A percentile compares a stretch with the other conserved stretches of the same genome.
Conservation (phyloP, 2,888 invertebrate genomes). For the Incurvaria masculella region DNA sequence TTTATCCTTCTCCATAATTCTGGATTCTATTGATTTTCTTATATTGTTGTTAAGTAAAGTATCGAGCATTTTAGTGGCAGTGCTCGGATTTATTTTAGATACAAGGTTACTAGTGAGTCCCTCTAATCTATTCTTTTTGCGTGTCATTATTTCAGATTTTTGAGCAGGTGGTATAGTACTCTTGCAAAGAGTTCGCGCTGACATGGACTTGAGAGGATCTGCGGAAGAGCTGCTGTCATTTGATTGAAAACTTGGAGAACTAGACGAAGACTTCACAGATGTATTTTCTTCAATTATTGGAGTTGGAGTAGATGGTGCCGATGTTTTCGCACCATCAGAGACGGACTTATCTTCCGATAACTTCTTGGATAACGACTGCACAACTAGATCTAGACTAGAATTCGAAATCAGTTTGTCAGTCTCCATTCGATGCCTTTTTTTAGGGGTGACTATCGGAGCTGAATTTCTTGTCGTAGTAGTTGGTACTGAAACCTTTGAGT, state of each 20-base stretch:
- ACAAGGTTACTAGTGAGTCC: slow-evolving; percentile 58
- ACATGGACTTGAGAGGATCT: slow-evolving; percentile 49
- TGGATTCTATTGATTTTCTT: slow-evolving; percentile 47
- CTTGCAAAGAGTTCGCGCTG: slow-evolving; percentile 46
- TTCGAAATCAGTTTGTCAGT: slow-evolving; percentile 45
- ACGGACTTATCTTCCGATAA: slow-evolving; percentile 39
- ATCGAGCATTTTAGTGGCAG: slow-evolving; percentile 51
- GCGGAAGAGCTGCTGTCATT: slow-evolving; percentile 11
- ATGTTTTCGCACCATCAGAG: neutral
- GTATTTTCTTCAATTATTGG: neutral
- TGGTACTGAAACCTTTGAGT: slow-evolving; percentile 35
- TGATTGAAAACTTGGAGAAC: too few relatives aligned
- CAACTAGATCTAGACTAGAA: slow-evolving; percentile 44
- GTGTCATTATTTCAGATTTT: slow-evolving; percentile 56
- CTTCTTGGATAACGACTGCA: slow-evolving; percentile 48
- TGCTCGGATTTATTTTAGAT: slow-evolving; percentile 57
- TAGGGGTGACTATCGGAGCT: slow-evolving; percentile 63
- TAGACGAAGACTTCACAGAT: neutral
- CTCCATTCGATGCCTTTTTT: slow-evolving; percentile 69
- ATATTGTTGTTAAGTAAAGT: slow-evolving; percentile 50
- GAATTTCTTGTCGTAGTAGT: slow-evolving; percentile 25
- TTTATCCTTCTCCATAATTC: slow-evolving; percentile 48
- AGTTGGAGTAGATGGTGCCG: slow-evolving; percentile 9
- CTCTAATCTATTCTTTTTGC: slow-evolving; percentile 62
- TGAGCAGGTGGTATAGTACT: slow-evolving; percentile 48